Evolutionary conservation across 2,113 vertebrate species (phyloP).

Genomic region (Tetraodon nigroviridis): DNA sequence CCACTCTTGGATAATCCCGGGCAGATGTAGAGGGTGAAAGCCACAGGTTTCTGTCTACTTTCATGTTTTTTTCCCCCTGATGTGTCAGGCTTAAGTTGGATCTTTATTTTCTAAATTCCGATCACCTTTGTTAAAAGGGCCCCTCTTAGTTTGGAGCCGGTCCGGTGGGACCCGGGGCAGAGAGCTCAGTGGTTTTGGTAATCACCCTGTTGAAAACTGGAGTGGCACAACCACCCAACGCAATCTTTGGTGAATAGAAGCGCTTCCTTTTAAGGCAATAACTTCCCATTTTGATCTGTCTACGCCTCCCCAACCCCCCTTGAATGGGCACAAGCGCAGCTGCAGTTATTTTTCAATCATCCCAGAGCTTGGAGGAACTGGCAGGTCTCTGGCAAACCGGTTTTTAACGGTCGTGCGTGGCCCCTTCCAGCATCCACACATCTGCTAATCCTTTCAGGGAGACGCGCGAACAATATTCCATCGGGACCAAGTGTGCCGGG

Average conservation of each 20-base stretch:
- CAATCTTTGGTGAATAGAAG: neutral
- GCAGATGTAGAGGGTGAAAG: constrained; percentile 46
- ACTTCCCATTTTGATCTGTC: constrained; percentile 2
- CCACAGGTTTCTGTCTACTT: constrained; percentile 8
- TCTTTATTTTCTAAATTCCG: constrained; percentile 12
- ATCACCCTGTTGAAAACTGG: constrained; percentile 14
- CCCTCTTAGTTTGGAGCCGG: neutral
- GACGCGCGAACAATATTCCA: too few relatives aligned
- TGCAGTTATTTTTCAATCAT: too few relatives aligned
- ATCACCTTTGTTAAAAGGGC: neutral
- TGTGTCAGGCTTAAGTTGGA: constrained; percentile 18
- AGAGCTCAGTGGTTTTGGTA: constrained; percentile 3
- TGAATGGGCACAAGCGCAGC: neutral
- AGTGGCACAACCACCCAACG: constrained; percentile 9
- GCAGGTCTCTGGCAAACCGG: too few relatives aligned
- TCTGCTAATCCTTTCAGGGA: too few relatives aligned
- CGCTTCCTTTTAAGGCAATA: constrained; percentile 8
- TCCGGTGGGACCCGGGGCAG: constrained; percentile 3
- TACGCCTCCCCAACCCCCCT: neutral
- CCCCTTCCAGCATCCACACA: too few relatives aligned
- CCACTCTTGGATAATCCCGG: constrained; percentile 55
- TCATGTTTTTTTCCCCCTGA: constrained; percentile 18
- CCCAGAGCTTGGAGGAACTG: too few relatives aligned
- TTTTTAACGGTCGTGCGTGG: too few relatives aligned
- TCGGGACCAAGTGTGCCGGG: too few relatives aligned